Evolutionary conservation across 2,888 invertebrate genomes (phyloP).

Genomic region (Glaucopsyche alexis): DNA sequence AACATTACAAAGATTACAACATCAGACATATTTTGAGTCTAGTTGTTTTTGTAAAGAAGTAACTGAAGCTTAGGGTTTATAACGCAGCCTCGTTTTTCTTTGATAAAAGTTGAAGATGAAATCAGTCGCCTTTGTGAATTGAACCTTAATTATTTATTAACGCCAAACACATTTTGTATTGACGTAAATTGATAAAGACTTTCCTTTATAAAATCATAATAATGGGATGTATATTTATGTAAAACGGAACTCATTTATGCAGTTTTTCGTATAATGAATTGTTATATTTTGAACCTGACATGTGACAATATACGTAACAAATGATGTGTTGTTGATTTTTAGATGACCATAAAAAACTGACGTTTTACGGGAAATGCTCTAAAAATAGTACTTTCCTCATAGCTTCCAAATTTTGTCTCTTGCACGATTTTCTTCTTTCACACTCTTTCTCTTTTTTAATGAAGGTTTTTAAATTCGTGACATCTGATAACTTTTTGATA

Average conservation of each 20-base stretch:
- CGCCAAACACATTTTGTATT: constrained; percentile 8
- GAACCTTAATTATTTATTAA: background rate
- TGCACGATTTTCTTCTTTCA: too few species aligned
- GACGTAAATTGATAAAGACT: constrained; percentile 17
- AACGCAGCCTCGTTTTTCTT: background rate
- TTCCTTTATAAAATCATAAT: constrained; percentile 4
- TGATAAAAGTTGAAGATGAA: background rate
- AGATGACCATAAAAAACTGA: too few species aligned
- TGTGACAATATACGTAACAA: background rate
- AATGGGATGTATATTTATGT: background rate
- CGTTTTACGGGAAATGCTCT: too few species aligned
- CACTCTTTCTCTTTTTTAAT: too few species aligned
- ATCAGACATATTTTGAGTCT: too few species aligned
- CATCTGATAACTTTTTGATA: too few species aligned
- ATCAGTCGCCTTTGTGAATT: background rate
- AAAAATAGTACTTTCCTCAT: too few species aligned
- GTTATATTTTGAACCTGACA: background rate
- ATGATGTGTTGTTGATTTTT: background rate
- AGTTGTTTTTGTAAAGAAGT: background rate
- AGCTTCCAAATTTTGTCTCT: too few species aligned
- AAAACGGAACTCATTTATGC: background rate
- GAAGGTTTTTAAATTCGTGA: too few species aligned
- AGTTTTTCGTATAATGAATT: background rate
- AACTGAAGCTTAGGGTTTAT: background rate
- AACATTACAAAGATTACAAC: background rate